Percentiles rank a stretch among this genome's conserved stretches.
Conservation (phyloP, 2,888 invertebrate genomes). For the Cheilosia grossa region DNA sequence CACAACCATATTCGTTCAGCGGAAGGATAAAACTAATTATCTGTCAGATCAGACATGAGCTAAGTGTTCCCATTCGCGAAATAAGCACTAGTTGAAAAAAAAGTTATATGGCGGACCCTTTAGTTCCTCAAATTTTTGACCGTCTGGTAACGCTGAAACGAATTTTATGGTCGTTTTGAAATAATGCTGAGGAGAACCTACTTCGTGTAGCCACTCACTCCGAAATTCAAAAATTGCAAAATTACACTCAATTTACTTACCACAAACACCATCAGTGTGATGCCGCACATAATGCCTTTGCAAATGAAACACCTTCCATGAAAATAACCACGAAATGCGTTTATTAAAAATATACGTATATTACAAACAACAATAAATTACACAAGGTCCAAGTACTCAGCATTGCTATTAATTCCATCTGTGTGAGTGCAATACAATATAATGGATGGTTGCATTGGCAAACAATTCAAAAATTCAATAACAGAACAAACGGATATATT, state of each 20-base stretch:
- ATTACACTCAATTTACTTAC: not conserved
- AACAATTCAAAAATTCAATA: slow-evolving; percentile 41
- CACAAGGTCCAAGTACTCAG: slow-evolving; percentile 52
- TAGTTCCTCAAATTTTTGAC: too few species aligned
- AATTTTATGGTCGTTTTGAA: too few species aligned
- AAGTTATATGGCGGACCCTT: too few species aligned
- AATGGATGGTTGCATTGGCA: slow-evolving; percentile 54
- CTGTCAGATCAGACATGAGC: too few species aligned
- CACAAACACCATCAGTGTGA: not conserved
- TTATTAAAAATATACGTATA: slow-evolving; percentile 69
- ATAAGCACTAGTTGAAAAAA: too few species aligned
- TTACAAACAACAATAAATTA: slow-evolving; percentile 50
- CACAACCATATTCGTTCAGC: too few species aligned
- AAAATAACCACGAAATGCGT: slow-evolving; percentile 61
- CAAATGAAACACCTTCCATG: slow-evolving; percentile 18
- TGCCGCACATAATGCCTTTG: not conserved
- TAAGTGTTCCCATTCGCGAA: too few species aligned
- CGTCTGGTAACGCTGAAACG: too few species aligned
- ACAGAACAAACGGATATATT: slow-evolving; percentile 44
- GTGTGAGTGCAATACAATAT: slow-evolving; percentile 42
- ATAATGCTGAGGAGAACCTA: too few species aligned
- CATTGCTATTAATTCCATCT: slow-evolving; percentile 45
- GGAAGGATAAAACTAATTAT: too few species aligned
- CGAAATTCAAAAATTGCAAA: too few species aligned
- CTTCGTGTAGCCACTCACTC: too few species aligned